phyloP scores from a whole-genome alignment of 1,140 invertebrate species.

The Macrostomum lignano region DNA sequence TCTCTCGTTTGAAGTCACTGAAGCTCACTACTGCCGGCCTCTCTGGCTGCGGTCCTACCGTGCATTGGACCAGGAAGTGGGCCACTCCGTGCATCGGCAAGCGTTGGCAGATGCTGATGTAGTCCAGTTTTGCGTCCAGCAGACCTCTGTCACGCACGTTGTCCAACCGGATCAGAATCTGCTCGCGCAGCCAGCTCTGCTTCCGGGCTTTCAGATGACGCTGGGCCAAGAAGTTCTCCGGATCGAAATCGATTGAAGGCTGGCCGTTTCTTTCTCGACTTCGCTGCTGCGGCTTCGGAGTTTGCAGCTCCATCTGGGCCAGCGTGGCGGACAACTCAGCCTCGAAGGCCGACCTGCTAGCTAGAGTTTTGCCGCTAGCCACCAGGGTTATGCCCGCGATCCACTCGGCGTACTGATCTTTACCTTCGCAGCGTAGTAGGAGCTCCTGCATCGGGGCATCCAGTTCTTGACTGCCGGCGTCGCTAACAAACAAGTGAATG shows the following conservation, averaged over 20 bases:
- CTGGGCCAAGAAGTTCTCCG: not conserved
- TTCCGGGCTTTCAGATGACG: slow-evolving; percentile 3
- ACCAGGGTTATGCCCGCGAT: slow-evolving; percentile 82
- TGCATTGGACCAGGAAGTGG: slow-evolving; percentile 76
- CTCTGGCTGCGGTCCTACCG: slow-evolving; percentile 27
- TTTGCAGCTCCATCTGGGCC: slow-evolving; percentile 63
- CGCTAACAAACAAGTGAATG: slow-evolving; percentile 71
- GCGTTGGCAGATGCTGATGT: slow-evolving; percentile 89
- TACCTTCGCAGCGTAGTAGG: not conserved
- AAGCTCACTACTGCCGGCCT: too few relatives aligned
- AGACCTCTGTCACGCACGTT: slow-evolving; percentile 68
- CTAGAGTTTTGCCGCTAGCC: slow-evolving; percentile 63
- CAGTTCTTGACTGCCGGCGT: too few relatives aligned
- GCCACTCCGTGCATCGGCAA: slow-evolving; percentile 78
- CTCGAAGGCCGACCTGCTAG: slow-evolving; percentile 65
- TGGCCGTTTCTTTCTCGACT: slow-evolving; percentile 27
- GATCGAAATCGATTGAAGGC: slow-evolving; percentile 33
- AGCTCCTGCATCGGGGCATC: too few relatives aligned
- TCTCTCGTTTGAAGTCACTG: too few relatives aligned
- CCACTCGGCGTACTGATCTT: slow-evolving; percentile 45
- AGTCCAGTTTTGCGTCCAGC: slow-evolving; percentile 76
- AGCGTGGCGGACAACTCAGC: slow-evolving; percentile 59
- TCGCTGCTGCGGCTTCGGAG: slow-evolving; percentile 38
- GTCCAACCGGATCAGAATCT: slow-evolving; percentile 78
- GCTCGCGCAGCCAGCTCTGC: slow-evolving; percentile 40